Evolutionary conservation across 2,113 vertebrate genomes (phyloP).

Genomic region (Lophotis ruficrista): DNA sequence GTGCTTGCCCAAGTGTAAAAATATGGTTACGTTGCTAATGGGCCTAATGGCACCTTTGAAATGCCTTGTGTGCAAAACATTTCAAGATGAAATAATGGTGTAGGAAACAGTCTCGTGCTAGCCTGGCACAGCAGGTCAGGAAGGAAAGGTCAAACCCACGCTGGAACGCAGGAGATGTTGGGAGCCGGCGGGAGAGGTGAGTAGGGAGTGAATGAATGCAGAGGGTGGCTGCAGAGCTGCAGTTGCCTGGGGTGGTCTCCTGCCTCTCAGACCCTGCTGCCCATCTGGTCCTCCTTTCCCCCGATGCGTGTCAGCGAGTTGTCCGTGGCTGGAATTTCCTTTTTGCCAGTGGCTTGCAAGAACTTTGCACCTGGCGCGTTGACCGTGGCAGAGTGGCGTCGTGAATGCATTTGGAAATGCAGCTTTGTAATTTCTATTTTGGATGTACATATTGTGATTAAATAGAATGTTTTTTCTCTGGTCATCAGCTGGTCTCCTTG

Average conservation of each 20-base stretch:
- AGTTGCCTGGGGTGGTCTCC: background rate
- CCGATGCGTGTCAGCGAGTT: background rate
- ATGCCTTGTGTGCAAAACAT: background rate
- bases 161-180: background rate
- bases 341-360: background rate
- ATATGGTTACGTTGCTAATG: background rate
- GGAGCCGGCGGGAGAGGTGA: background rate
- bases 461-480: constrained; percentile 29
- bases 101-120: background rate
- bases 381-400: background rate
- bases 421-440: constrained; percentile 31
- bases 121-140: background rate
- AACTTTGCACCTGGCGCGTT: background rate
- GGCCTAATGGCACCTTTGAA: background rate
- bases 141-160: background rate
- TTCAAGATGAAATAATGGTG: background rate
- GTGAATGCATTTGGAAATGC: background rate
- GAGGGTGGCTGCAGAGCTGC: background rate
- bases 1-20: background rate
- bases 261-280: background rate
- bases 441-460: constrained; percentile 52
- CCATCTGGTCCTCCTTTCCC: background rate
- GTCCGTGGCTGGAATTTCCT: background rate
- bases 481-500: background rate
- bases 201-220: background rate